A percentile compares a stretch with the other conserved stretches of the same genome.
phyloP scores from a whole-genome alignment of 2,888 invertebrate genomes.

The Rhyacophila evoluta region DNA sequence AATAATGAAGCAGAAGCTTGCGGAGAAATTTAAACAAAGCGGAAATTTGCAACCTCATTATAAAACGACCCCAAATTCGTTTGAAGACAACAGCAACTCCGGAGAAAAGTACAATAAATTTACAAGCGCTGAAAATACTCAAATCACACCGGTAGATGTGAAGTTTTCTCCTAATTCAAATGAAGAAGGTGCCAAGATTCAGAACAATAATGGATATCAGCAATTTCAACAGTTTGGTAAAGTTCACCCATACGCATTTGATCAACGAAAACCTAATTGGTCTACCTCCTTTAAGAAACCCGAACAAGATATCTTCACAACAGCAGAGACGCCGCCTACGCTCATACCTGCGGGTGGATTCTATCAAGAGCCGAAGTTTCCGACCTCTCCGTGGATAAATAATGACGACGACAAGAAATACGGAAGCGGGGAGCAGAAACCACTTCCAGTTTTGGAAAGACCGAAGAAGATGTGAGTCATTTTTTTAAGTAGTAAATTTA shows the following conservation, averaged over 20 bases:
- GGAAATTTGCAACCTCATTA: background rate
- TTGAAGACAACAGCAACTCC: background rate
- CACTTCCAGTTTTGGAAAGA: background rate
- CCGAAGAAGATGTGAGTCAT: slow-evolving; percentile 33
- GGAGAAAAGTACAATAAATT: background rate
- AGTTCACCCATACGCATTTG: slow-evolving; percentile 43
- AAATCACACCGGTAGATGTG: background rate
- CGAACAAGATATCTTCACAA: background rate
- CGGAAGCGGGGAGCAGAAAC: background rate
- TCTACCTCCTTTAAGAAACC: slow-evolving; percentile 34
- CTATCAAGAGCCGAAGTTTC: slow-evolving; percentile 51
- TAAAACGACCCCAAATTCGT: background rate
- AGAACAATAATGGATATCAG: background rate
- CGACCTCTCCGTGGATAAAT: slow-evolving; percentile 20
- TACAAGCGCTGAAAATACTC: background rate
- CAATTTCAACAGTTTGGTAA: background rate
- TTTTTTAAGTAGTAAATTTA: no score
- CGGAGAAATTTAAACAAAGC: slow-evolving; percentile 49
- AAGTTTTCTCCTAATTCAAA: background rate
- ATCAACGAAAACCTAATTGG: slow-evolving; percentile 46
- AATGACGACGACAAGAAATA: slow-evolving; percentile 40
- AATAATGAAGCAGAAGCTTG: slow-evolving; percentile 53
- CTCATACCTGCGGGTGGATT: slow-evolving; percentile 47
- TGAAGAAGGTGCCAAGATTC: background rate
- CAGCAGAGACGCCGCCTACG: slow-evolving; percentile 29